Evolutionary conservation across 92 coral and sea anemone genomes (phyloP), one percentile per base, ranked within the genome.

Genomic region (Bergia sp.): DNA sequence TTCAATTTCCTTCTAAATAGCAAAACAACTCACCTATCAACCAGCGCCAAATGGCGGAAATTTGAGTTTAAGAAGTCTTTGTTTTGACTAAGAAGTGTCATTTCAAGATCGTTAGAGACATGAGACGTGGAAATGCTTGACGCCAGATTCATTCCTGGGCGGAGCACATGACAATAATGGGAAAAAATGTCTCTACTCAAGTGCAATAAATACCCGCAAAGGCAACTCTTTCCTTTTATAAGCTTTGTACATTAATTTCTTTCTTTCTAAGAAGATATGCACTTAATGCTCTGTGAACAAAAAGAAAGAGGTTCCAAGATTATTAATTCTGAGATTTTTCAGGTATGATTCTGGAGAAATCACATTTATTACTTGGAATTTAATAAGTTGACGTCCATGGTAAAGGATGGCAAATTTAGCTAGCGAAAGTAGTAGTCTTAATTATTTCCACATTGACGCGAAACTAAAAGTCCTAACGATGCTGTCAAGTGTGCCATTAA

Each of bases 401-500:
- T 45, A 18, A 53, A 11, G 58, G 13, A 53, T 18, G 58, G 16
- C 11, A 53, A 53, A 53, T 29, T 29, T 29, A 11, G 58, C 58
- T 53, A 53, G 58, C 0, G 13, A 53, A 53, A 11, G 13, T 53
- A 53, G 58, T 53, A 12, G 18, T 53, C 58, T 53, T 11, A 53
- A 53, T 53, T 45, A 12, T 53, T 53, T 53, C 58, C 11, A 11
- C 58, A 53, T 53, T 8, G 18, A 53, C 58, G 10, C 11, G 13
- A 53, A 18, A 11, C 58, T 53, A 53, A 77, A 20, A 7, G 49
- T 15, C 29, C 37, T 77, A 77, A 41, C 58, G 61, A 77, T 37
- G 57, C 49, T 77, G 57, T 77, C 57, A 77, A 77, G 29, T 18
- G 1, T 43, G 16, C 53, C 80, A 76, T 76, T 76, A 77, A 43